These are phyloP conservation scores for Blastobasis adustella DNA, from an alignment of 2,888 invertebrate species.

Conservation along the genomic window DNA sequence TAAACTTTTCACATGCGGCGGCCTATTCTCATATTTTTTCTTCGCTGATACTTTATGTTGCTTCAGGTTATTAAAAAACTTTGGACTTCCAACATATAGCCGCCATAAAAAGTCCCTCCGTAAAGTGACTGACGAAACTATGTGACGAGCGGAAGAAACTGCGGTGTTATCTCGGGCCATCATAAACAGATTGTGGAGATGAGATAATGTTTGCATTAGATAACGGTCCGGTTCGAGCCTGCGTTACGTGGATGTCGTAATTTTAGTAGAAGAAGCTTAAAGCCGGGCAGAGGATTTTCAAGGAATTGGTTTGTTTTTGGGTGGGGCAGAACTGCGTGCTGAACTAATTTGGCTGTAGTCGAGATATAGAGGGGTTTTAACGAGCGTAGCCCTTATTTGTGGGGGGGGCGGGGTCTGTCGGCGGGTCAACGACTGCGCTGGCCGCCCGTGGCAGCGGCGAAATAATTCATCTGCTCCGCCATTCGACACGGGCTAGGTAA, in stretches of 20 bases:
- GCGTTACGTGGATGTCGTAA: conserved; percentile 16
- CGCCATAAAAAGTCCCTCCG: too few species aligned
- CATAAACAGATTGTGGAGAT: conserved; percentile 41
- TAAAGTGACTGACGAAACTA: not conserved
- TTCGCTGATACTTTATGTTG: not conserved
- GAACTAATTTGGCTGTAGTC: conserved; percentile 5
- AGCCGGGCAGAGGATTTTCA: conserved; percentile 1
- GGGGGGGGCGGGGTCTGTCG: conserved; percentile 18
- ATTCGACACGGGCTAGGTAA: conserved; percentile 35
- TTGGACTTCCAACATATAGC: too few species aligned
- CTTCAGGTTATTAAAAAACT: too few species aligned
- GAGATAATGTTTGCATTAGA: conserved; percentile 52
- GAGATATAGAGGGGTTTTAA: conserved; percentile 5
- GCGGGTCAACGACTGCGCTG: conserved; percentile 59
- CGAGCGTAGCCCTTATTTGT: conserved; percentile 22
- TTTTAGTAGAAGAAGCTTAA: not conserved
- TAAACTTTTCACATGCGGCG: too few species aligned
- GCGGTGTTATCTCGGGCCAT: conserved; percentile 36
- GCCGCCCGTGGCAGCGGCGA: conserved; percentile 31
- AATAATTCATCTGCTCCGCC: conserved; percentile 47
- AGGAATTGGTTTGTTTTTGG: not conserved
- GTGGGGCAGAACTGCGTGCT: not conserved
- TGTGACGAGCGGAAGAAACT: conserved; percentile 30
- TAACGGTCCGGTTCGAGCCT: conserved; percentile 18
- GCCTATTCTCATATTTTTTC: not conserved